phyloP scores from a whole-genome alignment of 2,113 vertebrate species.

The Mus musculus region GRCm39 chr6:28470501-28471000 shows the following conservation, averaged over 20 bases:
- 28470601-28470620: background rate
- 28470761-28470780: background rate
- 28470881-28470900: background rate
- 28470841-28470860: background rate
- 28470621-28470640: background rate
- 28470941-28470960: background rate
- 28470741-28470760: background rate
- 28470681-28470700: background rate
- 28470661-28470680: background rate
- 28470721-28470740: background rate
- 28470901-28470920: background rate
- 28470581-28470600: background rate
- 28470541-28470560: background rate
- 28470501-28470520: background rate
- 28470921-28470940: background rate
- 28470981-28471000: no score
- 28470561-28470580: constrained; percentile 19
- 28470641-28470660: background rate
- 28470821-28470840: background rate
- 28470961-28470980: background rate
- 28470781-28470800: background rate
- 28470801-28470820: background rate
- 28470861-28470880: background rate
- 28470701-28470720: background rate
- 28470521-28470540: background rate